Evolutionary conservation across 2,113 vertebrate genomes (phyloP).

Genomic region (Psophia crepitans): DNA sequence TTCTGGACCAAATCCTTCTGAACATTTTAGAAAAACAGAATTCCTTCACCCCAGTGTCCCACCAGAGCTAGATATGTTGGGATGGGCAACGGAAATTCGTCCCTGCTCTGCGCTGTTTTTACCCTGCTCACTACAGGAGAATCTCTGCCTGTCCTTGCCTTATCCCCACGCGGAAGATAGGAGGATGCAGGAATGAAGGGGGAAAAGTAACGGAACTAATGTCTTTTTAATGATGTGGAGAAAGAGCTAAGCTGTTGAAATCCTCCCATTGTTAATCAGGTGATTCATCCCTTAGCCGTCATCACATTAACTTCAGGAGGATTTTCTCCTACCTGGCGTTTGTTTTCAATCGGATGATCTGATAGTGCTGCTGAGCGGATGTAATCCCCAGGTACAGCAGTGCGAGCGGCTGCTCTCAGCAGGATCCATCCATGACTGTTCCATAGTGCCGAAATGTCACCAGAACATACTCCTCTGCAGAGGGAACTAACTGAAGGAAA

Average conservation of each 20-base stretch:
- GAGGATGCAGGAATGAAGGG: not conserved
- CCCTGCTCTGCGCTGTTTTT: not conserved
- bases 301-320: not conserved
- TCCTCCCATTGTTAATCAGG: not conserved
- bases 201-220: not conserved
- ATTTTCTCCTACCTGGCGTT: not conserved
- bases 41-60: not conserved
- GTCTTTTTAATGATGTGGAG: not conserved
- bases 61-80: not conserved
- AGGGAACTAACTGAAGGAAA: not conserved
- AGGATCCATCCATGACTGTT: not conserved
- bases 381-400: not conserved
- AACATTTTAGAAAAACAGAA: not conserved
- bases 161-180: not conserved
- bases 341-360: fast-evolving
- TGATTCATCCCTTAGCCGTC: not conserved
- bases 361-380: not conserved
- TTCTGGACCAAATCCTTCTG: not conserved
- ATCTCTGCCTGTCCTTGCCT: not conserved
- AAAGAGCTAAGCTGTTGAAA: not conserved
- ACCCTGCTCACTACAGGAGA: not conserved
- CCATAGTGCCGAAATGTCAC: not conserved
- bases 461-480: not conserved
- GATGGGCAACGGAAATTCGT: not conserved
- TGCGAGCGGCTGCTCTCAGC: not conserved